phyloP scores from a whole-genome alignment of 2,113 vertebrate genomes.

The Isurus oxyrinchus region DNA sequence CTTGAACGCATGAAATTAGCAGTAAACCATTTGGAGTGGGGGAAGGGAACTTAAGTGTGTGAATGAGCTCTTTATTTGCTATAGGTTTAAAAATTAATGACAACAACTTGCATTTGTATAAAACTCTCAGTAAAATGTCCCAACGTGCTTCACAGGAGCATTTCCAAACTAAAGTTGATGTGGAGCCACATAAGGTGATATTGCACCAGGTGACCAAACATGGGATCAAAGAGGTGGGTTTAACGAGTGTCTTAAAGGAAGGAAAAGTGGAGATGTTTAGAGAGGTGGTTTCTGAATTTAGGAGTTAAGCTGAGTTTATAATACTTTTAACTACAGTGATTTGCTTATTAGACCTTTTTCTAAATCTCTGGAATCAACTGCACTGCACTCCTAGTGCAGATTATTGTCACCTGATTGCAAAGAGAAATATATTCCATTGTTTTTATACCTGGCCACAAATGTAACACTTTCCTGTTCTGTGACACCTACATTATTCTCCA shows the following conservation, averaged over 20 bases:
- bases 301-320: background rate
- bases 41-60: no score
- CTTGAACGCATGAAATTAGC: no score
- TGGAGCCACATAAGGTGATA: background rate
- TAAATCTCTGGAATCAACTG: background rate
- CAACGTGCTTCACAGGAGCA: no score
- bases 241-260: background rate
- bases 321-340: background rate
- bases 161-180: no score
- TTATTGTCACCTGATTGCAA: background rate
- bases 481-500: background rate
- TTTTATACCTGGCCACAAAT: background rate
- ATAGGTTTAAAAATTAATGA: no score
- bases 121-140: no score
- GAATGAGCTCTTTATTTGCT: no score
- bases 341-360: background rate
- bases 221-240: background rate
- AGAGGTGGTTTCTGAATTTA: background rate
- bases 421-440: background rate
- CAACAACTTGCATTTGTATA: no score
- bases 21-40: no score
- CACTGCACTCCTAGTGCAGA: background rate
- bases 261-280: background rate
- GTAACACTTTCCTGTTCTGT: background rate
- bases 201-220: background rate